Conservation (phyloP, 2,888 invertebrate species). For the Steinernema scapterisci region DNA sequence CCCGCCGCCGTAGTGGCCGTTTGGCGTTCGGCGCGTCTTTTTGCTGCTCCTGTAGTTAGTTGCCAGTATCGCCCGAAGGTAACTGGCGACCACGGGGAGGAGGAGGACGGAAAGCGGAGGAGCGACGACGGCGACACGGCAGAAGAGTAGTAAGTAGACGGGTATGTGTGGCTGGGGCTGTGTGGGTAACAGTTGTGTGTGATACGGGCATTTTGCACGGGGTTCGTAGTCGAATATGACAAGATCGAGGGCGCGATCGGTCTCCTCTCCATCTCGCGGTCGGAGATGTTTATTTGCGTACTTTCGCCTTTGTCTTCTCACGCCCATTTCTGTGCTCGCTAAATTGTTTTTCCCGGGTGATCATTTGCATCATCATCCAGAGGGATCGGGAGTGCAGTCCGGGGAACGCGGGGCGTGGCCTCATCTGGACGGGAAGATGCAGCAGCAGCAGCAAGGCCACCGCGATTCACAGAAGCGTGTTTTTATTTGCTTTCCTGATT, state of each 20-base stretch:
- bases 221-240: background rate
- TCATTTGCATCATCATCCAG: no score
- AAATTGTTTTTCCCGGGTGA: no score
- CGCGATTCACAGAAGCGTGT: background rate
- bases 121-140: background rate
- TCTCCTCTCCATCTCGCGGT: background rate
- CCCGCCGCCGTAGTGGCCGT: no score
- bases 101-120: background rate
- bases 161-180: background rate
- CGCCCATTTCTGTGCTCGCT: no score
- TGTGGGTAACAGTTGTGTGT: background rate
- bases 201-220: background rate
- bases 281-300: background rate
- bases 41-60: constrained; percentile 1
- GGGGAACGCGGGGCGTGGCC: no score
- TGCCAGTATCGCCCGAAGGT: background rate
- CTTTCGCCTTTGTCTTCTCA: background rate
- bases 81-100: no score
- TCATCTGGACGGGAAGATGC: no score
- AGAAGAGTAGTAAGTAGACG: no score
- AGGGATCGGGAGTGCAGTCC: no score
- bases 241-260: background rate
- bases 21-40: background rate
- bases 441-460: no score
- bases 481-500: background rate